A percentile compares a stretch with the other conserved stretches of the same genome.
Evolutionary conservation across 2,797 vertebrate species (phyloP).

Genomic region (Paguma larvata): DNA sequence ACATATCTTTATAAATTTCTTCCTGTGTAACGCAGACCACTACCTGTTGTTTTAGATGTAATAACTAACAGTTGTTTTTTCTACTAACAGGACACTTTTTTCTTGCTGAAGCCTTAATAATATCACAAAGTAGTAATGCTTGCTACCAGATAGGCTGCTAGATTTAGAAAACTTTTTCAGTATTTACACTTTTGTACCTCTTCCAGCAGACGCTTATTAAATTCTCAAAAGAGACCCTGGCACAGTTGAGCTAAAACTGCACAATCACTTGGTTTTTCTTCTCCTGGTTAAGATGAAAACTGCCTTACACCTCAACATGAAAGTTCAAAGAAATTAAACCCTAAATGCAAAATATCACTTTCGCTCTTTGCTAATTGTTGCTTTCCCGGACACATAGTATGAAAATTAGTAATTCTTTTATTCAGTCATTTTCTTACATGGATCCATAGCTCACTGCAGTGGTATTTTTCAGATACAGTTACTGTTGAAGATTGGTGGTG

Average conservation of each 20-base stretch:
- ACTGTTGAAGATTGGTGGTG: background rate
- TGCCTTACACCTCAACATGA: background rate
- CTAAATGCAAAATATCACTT: background rate
- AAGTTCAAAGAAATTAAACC: constrained; percentile 13
- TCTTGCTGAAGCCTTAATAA: background rate
- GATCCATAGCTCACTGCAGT: background rate
- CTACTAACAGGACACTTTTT: background rate
- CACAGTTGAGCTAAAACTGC: background rate
- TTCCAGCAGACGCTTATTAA: background rate
- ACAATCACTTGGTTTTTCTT: background rate
- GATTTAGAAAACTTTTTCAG: background rate
- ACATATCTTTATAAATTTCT: background rate
- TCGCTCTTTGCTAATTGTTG: background rate
- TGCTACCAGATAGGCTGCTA: background rate
- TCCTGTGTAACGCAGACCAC: background rate
- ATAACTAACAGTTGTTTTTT: background rate
- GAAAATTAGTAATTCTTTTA: background rate
- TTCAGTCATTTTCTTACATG: background rate
- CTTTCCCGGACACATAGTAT: background rate
- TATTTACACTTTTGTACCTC: background rate
- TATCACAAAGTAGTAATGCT: background rate
- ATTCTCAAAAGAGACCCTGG: constrained; percentile 2
- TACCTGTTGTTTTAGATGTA: background rate
- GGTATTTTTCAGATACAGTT: background rate
- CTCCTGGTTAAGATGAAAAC: constrained; percentile 31